Conservation (phyloP, 1,140 invertebrate genomes). For the Aphidius ervi region DNA sequence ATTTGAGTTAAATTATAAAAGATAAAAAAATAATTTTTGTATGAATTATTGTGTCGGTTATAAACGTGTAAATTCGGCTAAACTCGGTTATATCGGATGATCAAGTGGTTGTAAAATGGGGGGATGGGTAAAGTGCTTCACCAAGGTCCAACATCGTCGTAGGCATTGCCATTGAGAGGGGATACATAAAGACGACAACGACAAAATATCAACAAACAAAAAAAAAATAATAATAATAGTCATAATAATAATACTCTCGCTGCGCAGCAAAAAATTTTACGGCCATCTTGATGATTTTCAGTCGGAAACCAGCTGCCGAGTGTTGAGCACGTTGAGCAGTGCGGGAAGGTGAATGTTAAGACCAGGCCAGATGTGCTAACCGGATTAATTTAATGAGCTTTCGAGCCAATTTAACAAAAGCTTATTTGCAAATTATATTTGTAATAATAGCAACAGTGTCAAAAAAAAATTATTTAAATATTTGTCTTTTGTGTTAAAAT, state of each 20-base stretch:
- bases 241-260: conserved; percentile 5
- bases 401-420: conserved; percentile 40
- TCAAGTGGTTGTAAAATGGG: conserved; percentile 7
- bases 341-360: conserved; percentile 47
- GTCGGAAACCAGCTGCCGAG: conserved; percentile 53
- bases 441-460: conserved; percentile 38
- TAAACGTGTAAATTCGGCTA: too few relatives aligned
- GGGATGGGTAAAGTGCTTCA: background rate
- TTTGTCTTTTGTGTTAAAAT: background rate
- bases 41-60: too few relatives aligned
- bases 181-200: background rate
- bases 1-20: too few relatives aligned
- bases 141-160: background rate
- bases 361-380: conserved; percentile 49
- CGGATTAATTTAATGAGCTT: conserved; percentile 49
- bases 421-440: conserved; percentile 43
- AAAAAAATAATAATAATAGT: background rate
- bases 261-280: conserved; percentile 20
- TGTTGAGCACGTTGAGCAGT: conserved; percentile 36
- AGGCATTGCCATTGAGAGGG: conserved; percentile 4
- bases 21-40: too few relatives aligned
- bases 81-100: conserved; percentile 19
- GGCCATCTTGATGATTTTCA: conserved; percentile 41
- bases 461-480: conserved; percentile 23
- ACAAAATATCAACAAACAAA: background rate